Conservation (phyloP, 2,113 vertebrate genomes). For the Dermatemys mawii region DNA sequence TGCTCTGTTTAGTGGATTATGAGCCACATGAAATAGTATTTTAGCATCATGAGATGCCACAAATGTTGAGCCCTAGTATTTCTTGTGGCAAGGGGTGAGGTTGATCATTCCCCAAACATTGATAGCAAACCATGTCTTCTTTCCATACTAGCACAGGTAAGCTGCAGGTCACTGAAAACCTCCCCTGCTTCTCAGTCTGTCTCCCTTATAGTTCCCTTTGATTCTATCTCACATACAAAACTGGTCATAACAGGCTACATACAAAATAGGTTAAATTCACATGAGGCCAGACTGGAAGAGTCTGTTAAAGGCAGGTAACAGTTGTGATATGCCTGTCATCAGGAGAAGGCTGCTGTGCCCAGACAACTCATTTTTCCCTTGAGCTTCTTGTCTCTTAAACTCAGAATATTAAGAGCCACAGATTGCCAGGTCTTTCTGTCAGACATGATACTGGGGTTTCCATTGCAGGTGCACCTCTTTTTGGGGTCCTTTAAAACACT, state of each 20-base stretch:
- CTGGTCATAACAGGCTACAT: not conserved
- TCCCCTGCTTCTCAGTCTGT: not conserved
- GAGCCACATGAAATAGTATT: not conserved
- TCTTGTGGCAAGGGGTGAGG: not conserved
- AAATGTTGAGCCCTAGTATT: not conserved
- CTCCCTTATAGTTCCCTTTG: not conserved
- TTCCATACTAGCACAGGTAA: not conserved
- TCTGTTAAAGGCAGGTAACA: not conserved
- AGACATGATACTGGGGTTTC: not conserved
- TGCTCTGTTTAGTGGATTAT: not conserved
- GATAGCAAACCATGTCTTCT: not conserved
- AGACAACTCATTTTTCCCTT: not conserved
- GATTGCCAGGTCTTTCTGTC: too few species aligned
- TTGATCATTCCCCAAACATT: not conserved
- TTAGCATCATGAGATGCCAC: not conserved
- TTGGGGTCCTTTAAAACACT: not conserved
- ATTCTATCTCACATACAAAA: not conserved
- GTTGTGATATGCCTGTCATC: fast-evolving
- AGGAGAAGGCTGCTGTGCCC: not conserved
- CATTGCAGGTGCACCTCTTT: not conserved
- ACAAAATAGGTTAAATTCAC: not conserved
- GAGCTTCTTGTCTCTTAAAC: not conserved
- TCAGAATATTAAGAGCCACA: too few species aligned
- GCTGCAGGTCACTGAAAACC: not conserved
- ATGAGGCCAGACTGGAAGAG: not conserved